Conservation (phyloP, 1,140 invertebrate genomes). For the Heliconius eleuchia region DNA sequence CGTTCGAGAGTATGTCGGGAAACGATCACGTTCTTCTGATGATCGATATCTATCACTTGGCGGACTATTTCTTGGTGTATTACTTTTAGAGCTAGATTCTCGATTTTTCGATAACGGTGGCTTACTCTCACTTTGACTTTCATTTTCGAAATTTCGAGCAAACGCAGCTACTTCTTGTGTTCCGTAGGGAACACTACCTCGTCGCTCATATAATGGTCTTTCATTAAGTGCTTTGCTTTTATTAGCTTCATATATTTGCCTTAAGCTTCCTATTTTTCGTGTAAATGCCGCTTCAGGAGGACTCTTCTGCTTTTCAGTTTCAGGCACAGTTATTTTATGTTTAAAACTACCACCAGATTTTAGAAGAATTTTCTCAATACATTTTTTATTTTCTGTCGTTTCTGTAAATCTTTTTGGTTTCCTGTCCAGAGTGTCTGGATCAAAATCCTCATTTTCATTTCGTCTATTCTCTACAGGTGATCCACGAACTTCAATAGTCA, state of each 20-base stretch:
- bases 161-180: slow-evolving; percentile 55
- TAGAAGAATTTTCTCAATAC: slow-evolving; percentile 81
- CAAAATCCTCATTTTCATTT: slow-evolving; percentile 84
- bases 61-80: slow-evolving; percentile 56
- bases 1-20: slow-evolving; percentile 52
- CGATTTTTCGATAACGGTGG: slow-evolving; percentile 74
- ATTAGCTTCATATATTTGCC: slow-evolving; percentile 90
- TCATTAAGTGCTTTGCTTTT: slow-evolving; percentile 57
- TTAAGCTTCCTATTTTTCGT: slow-evolving; percentile 84
- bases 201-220: slow-evolving; percentile 56
- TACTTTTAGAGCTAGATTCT: slow-evolving; percentile 55
- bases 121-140: slow-evolving; percentile 55
- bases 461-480: slow-evolving; percentile 78
- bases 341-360: slow-evolving; percentile 85
- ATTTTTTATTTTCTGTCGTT: slow-evolving; percentile 53
- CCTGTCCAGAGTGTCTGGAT: slow-evolving; percentile 91
- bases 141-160: slow-evolving; percentile 51
- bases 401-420: slow-evolving; percentile 81
- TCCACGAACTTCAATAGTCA: slow-evolving; percentile 88
- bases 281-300: slow-evolving; percentile 62
- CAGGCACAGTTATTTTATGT: slow-evolving; percentile 54
- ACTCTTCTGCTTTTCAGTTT: slow-evolving; percentile 46
- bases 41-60: slow-evolving; percentile 58
- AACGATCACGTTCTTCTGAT: slow-evolving; percentile 67
- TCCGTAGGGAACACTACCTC: slow-evolving; percentile 58